phyloP scores from a whole-genome alignment of 1,140 invertebrate genomes.

The Pogonomyrmex barbatus region DNA sequence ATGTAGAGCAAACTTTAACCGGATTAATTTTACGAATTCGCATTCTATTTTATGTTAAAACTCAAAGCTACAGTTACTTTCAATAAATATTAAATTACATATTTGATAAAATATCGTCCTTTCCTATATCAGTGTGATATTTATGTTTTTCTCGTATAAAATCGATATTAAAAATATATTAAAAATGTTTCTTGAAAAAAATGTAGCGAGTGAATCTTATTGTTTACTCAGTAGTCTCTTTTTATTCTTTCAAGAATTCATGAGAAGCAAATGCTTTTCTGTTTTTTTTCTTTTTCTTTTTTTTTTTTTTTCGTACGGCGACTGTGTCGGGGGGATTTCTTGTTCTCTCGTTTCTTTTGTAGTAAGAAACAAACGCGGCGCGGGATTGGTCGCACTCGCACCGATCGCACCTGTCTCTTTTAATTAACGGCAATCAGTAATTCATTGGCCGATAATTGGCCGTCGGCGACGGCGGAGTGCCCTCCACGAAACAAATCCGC shows the following conservation, averaged over 20 bases:
- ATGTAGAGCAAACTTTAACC: conserved; percentile 11
- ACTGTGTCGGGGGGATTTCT: not conserved
- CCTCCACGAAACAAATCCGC: conserved; percentile 43
- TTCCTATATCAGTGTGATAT: not conserved
- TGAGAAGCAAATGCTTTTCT: not conserved
- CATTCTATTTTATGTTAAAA: not conserved
- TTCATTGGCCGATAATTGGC: conserved; percentile 73
- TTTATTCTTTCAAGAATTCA: not conserved
- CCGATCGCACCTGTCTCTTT: conserved; percentile 59
- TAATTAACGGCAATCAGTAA: conserved; percentile 74
- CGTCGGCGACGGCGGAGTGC: conserved; percentile 33
- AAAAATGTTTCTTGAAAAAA: not conserved
- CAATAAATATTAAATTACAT: not conserved
- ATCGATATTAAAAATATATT: not conserved
- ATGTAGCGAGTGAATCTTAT: not conserved
- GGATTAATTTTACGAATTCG: conserved; percentile 16
- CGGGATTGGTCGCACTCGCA: not conserved
- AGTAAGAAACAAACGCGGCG: not conserved
- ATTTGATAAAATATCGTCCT: not conserved
- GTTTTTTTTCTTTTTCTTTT: not conserved
- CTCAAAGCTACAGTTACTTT: not conserved
- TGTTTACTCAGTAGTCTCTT: not conserved
- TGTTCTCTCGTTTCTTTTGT: not conserved
- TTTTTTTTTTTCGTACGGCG: not conserved
- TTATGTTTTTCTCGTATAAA: not conserved